phyloP scores from a whole-genome alignment of 2,797 vertebrate genomes.

The Darevskia nairensis region DNA sequence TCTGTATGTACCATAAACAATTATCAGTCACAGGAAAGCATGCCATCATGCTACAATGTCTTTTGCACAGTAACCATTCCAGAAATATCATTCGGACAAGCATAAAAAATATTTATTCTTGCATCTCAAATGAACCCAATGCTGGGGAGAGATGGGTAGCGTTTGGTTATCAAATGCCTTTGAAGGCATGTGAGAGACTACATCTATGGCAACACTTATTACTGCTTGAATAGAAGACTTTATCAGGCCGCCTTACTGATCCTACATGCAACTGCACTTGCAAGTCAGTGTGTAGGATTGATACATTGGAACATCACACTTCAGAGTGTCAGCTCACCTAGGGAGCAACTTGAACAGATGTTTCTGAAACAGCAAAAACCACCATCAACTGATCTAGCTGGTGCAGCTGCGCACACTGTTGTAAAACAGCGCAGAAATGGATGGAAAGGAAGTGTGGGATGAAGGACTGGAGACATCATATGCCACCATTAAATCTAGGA shows the following conservation, averaged over 20 bases:
- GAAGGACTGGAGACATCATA: not conserved
- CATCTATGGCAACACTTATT: rapidly evolving
- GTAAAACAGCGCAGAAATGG: not conserved
- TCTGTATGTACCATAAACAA: conserved; percentile 67
- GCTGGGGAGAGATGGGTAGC: not conserved
- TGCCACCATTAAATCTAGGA: not conserved
- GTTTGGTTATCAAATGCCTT: not conserved
- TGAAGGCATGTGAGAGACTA: not conserved
- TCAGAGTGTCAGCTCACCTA: not conserved
- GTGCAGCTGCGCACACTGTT: not conserved
- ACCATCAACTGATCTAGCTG: not conserved
- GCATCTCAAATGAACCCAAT: not conserved
- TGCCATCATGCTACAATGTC: conserved; percentile 23
- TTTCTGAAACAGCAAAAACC: not conserved
- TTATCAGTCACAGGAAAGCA: conserved; percentile 39
- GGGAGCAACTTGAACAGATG: not conserved
- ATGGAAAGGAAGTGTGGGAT: not conserved
- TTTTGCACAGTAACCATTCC: conserved; percentile 45
- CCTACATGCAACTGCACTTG: not conserved
- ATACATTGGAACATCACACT: not conserved
- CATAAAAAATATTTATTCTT: not conserved
- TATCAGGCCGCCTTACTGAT: not conserved
- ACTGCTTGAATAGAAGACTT: rapidly evolving
- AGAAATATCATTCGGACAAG: conserved; percentile 35
- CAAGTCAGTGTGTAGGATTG: not conserved